Evolutionary conservation across 1,140 invertebrate species (phyloP).

Genomic region (Cotesia chilonis): DNA sequence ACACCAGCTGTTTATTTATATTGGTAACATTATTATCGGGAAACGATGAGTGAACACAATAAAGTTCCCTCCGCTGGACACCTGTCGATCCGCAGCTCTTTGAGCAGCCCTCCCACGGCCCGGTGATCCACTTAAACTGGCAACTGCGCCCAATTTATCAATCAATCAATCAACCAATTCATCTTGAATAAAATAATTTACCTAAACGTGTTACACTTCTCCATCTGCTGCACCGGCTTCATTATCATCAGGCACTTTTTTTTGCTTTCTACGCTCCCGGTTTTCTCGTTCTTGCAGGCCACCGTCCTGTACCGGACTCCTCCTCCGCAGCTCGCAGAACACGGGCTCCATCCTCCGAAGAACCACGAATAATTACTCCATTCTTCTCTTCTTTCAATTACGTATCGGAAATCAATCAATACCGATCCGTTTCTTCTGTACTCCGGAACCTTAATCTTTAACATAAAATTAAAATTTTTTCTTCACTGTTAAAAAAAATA

Average conservation of each 20-base stretch:
- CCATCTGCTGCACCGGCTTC: slow-evolving; percentile 59
- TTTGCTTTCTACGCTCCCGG: slow-evolving; percentile 62
- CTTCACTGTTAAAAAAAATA: too few species aligned
- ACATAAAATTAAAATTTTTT: background rate
- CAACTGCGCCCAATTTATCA: slow-evolving; percentile 61
- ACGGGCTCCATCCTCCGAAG: slow-evolving; percentile 67
- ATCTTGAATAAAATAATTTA: slow-evolving; percentile 41
- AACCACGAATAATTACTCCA: slow-evolving; percentile 66
- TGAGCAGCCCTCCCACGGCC: slow-evolving; percentile 73
- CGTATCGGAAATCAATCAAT: slow-evolving; percentile 52
- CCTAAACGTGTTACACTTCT: slow-evolving; percentile 68
- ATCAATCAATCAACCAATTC: too few species aligned
- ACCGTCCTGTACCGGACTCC: slow-evolving; percentile 65
- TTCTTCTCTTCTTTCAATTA: slow-evolving; percentile 51
- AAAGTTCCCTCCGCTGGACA: slow-evolving; percentile 70
- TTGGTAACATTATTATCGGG: slow-evolving; percentile 45
- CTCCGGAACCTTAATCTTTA: slow-evolving; percentile 45
- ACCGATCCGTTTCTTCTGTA: slow-evolving; percentile 49
- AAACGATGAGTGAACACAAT: slow-evolving; percentile 68
- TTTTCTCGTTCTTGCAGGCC: slow-evolving; percentile 65
- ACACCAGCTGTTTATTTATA: slow-evolving; percentile 58
- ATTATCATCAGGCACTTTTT: slow-evolving; percentile 60
- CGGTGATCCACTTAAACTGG: slow-evolving; percentile 70
- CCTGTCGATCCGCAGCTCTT: slow-evolving; percentile 71
- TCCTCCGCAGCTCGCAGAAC: slow-evolving; percentile 68